Evolutionary conservation across 1,140 invertebrate species (phyloP).

Genomic region (Cydia splendana): DNA sequence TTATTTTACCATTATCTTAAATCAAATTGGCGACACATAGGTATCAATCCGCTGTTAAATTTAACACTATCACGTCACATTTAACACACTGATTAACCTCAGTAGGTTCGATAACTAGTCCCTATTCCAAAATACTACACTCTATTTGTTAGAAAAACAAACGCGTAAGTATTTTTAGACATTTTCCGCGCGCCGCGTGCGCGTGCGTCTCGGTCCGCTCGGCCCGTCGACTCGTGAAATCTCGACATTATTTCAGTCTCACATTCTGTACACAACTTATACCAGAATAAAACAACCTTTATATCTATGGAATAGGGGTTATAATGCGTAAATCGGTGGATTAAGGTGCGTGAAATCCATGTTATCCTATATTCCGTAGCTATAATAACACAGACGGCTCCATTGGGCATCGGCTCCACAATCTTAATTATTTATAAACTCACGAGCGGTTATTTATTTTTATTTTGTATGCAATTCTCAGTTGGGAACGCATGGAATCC

Average conservation of each 20-base stretch:
- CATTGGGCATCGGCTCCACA: slow-evolving; percentile 52
- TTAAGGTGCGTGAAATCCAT: slow-evolving; percentile 25
- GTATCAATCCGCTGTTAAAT: neutral
- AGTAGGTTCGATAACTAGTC: slow-evolving; percentile 6
- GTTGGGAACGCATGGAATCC: slow-evolving; percentile 48
- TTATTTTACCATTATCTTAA: neutral
- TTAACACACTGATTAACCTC: slow-evolving; percentile 11
- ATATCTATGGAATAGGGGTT: neutral
- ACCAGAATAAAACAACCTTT: slow-evolving; percentile 4
- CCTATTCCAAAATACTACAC: slow-evolving; percentile 18
- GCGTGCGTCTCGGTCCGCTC: slow-evolving; percentile 8
- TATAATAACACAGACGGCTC: slow-evolving; percentile 50
- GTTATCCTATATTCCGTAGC: slow-evolving; percentile 59
- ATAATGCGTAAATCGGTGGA: neutral
- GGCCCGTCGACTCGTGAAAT: slow-evolving; percentile 30
- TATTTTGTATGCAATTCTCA: slow-evolving; percentile 56
- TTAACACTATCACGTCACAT: neutral
- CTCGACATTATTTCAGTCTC: slow-evolving; percentile 24
- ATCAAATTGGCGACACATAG: neutral
- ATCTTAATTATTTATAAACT: slow-evolving; percentile 69
- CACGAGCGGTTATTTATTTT: slow-evolving; percentile 58
- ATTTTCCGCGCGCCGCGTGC: slow-evolving; percentile 6
- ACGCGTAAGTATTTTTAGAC: slow-evolving; percentile 25
- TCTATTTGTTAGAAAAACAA: slow-evolving; percentile 31
- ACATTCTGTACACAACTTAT: slow-evolving; percentile 8